These are phyloP conservation scores for Lacerta agilis DNA, from an alignment of 2,797 vertebrate genomes.

Conservation along the genomic window DNA sequence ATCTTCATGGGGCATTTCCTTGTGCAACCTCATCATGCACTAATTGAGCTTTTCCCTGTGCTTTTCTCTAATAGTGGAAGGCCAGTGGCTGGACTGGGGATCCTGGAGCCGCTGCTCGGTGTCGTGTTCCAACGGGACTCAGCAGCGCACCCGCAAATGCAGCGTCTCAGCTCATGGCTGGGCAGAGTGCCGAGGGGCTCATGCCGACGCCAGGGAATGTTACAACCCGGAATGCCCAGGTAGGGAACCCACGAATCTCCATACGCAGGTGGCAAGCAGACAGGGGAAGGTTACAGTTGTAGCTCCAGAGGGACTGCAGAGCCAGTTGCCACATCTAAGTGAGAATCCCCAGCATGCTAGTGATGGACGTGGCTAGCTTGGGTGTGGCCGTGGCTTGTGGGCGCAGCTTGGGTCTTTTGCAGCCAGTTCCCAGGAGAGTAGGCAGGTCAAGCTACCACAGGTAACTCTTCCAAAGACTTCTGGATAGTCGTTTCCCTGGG, in stretches of 20 bases:
- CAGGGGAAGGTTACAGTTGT: not conserved
- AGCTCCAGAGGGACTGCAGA: not conserved
- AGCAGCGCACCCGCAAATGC: constrained; percentile 92
- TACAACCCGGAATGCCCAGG: constrained; percentile 87
- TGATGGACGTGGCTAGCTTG: too few species aligned
- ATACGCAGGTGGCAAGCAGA: accelerated
- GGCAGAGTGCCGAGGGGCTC: constrained; percentile 91
- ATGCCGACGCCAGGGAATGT: constrained; percentile 90
- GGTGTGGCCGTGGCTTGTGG: not conserved
- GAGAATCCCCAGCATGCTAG: not conserved
- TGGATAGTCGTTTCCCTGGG: too few species aligned
- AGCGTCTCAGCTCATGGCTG: constrained; percentile 89
- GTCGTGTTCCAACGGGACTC: constrained; percentile 90
- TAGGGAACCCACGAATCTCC: constrained; percentile 66
- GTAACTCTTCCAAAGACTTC: too few species aligned
- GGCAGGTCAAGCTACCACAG: not conserved
- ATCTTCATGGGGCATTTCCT: not conserved
- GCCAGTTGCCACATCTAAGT: not conserved
- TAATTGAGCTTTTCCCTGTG: constrained; percentile 33
- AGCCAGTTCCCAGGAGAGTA: too few species aligned
- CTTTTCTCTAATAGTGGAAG: constrained; percentile 88
- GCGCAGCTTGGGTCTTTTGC: not conserved
- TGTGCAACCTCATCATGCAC: not conserved
- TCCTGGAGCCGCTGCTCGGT: constrained; percentile 92
- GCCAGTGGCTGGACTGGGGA: constrained; percentile 97